phyloP scores from a whole-genome alignment of 2,113 vertebrate genomes.

The Donacobius atricapilla region DNA sequence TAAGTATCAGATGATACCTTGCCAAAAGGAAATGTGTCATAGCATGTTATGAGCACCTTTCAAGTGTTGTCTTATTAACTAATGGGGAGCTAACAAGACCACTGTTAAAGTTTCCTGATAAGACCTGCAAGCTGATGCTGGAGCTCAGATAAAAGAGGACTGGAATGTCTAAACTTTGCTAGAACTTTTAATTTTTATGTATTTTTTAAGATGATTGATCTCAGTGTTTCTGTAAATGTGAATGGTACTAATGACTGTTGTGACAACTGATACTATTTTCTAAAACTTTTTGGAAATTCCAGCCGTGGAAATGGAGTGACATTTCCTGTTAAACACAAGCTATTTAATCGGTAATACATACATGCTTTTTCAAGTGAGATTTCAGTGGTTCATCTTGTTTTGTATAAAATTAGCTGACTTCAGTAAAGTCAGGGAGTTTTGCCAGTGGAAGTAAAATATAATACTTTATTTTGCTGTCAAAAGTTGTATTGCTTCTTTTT shows the following conservation, averaged over 20 bases:
- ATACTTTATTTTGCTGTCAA: constrained; percentile 22
- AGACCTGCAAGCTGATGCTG: not conserved
- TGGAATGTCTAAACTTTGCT: not conserved
- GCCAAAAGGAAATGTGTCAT: not conserved
- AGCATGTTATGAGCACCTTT: constrained; percentile 17
- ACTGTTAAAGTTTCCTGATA: not conserved
- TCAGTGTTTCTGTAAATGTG: not conserved
- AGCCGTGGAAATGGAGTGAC: not conserved
- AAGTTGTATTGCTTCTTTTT: constrained; percentile 19
- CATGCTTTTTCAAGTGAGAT: not conserved
- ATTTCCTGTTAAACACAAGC: constrained; percentile 1
- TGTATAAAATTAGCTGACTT: constrained; percentile 12
- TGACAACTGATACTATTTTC: not conserved
- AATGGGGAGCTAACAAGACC: constrained; percentile 1
- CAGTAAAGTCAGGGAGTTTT: not conserved
- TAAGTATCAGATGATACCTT: not conserved
- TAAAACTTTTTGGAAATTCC: not conserved
- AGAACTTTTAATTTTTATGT: not conserved
- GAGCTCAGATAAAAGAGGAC: constrained; percentile 24
- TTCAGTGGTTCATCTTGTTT: constrained; percentile 10
- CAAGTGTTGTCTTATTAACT: not conserved
- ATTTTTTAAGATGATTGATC: constrained; percentile 1
- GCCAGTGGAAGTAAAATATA: constrained; percentile 30
- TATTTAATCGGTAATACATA: not conserved
- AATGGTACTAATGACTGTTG: constrained; percentile 14